Evolutionary conservation across 2,113 vertebrate species (phyloP).

Genomic region (Corvus hawaiiensis): DNA sequence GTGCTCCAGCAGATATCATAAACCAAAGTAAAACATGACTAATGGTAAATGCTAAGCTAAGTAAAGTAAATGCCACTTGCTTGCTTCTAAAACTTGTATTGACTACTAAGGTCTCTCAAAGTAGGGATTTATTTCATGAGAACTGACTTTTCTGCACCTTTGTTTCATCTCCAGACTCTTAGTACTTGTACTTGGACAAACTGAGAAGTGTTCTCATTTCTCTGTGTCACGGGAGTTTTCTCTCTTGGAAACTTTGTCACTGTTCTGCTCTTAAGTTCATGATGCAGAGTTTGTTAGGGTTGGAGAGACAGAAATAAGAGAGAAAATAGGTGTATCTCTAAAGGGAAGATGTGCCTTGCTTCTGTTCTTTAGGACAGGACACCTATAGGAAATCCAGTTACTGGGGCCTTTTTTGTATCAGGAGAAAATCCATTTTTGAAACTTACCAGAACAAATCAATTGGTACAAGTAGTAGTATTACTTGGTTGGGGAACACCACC

Average conservation of each 20-base stretch:
- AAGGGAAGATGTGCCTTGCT: background rate
- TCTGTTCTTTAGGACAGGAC: background rate
- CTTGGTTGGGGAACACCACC: background rate
- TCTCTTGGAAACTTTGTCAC: background rate
- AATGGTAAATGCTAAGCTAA: background rate
- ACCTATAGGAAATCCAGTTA: background rate
- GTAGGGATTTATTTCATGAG: background rate
- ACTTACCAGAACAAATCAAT: background rate
- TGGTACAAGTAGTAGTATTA: background rate
- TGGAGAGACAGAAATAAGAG: background rate
- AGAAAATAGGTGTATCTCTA: background rate
- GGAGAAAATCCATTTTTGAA: background rate
- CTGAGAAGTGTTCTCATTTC: background rate
- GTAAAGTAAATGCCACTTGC: background rate
- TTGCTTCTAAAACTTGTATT: rapidly evolving
- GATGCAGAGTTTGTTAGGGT: background rate
- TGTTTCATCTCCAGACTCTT: background rate
- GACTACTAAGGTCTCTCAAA: background rate
- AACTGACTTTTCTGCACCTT: background rate
- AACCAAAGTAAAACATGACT: background rate
- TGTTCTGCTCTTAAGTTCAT: background rate
- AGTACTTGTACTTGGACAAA: background rate
- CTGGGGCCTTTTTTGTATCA: background rate
- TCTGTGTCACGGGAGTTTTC: background rate
- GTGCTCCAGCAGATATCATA: background rate